Evolutionary conservation across 2,888 invertebrate species (phyloP).

Genomic region (Chirona hameri): DNA sequence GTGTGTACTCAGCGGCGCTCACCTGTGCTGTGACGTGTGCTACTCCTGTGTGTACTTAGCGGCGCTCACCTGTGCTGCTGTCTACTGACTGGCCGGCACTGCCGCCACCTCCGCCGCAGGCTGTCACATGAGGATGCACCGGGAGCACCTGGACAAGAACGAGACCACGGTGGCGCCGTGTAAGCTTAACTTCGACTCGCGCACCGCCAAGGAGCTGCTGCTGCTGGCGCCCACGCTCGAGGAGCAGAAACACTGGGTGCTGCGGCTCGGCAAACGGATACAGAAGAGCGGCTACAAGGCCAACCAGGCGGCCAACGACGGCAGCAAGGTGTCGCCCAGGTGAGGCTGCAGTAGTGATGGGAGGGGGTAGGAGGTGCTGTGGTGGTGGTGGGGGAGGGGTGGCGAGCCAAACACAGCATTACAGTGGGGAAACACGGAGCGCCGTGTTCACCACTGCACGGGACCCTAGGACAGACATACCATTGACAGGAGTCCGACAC

Average conservation of each 20-base stretch:
- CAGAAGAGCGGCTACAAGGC: constrained; percentile 90
- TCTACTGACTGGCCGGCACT: too few species aligned
- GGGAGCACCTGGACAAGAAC: constrained; percentile 85
- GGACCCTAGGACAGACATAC: too few species aligned
- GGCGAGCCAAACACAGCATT: too few species aligned
- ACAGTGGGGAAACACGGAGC: too few species aligned
- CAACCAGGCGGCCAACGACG: constrained; percentile 61
- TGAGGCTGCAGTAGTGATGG: constrained; percentile 49
- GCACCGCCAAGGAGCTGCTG: constrained; percentile 87
- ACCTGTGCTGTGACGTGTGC: too few species aligned
- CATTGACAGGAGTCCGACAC: too few species aligned
- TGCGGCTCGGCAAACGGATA: constrained; percentile 82
- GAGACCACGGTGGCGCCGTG: constrained; percentile 88
- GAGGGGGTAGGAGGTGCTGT: not conserved
- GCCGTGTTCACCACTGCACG: too few species aligned
- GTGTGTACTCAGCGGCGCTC: too few species aligned
- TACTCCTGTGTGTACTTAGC: too few species aligned
- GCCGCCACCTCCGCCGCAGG: constrained; percentile 54
- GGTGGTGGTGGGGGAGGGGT: too few species aligned
- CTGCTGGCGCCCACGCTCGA: constrained; percentile 78
- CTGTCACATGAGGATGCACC: constrained; percentile 95
- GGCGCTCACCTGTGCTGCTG: too few species aligned
- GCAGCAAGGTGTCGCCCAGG: constrained; percentile 72
- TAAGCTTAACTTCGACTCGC: constrained; percentile 92
- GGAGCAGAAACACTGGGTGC: constrained; percentile 84